phyloP scores from a whole-genome alignment of 1,140 invertebrate species.

The Whitmania pigra region DNA sequence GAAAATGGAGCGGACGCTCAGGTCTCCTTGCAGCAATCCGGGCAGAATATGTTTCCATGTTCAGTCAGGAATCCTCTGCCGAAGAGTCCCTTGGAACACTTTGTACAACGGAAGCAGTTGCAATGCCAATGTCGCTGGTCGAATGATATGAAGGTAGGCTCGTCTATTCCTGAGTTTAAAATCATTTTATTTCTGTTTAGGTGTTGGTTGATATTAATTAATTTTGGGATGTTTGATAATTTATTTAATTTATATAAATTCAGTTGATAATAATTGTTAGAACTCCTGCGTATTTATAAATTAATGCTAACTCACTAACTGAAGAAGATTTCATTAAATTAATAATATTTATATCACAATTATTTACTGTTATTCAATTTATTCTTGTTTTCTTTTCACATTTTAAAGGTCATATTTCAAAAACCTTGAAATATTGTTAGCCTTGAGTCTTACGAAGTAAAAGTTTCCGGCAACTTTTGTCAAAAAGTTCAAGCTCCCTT shows the following conservation, averaged over 20 bases:
- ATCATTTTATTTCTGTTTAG: background rate
- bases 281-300: background rate
- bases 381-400: too few species aligned
- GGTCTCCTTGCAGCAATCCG: slow-evolving; percentile 22
- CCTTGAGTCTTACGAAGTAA: too few species aligned
- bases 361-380: too few species aligned
- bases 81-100: slow-evolving; percentile 21
- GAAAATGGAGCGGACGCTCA: background rate
- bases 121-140: slow-evolving; percentile 24
- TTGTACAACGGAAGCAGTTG: slow-evolving; percentile 21
- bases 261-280: too few species aligned
- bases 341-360: too few species aligned
- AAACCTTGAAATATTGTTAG: too few species aligned
- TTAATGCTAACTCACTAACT: background rate
- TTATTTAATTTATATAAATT: background rate
- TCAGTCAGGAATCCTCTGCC: slow-evolving; percentile 24
- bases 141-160: slow-evolving; percentile 24
- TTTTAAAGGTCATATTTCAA: too few species aligned
- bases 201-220: background rate
- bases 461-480: too few species aligned
- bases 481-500: too few species aligned
- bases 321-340: too few species aligned
- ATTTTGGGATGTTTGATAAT: background rate
- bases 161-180: slow-evolving; percentile 20
- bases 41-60: slow-evolving; percentile 19